phyloP scores from a whole-genome alignment of 2,113 vertebrate genomes.

The Gambusia affinis region DNA sequence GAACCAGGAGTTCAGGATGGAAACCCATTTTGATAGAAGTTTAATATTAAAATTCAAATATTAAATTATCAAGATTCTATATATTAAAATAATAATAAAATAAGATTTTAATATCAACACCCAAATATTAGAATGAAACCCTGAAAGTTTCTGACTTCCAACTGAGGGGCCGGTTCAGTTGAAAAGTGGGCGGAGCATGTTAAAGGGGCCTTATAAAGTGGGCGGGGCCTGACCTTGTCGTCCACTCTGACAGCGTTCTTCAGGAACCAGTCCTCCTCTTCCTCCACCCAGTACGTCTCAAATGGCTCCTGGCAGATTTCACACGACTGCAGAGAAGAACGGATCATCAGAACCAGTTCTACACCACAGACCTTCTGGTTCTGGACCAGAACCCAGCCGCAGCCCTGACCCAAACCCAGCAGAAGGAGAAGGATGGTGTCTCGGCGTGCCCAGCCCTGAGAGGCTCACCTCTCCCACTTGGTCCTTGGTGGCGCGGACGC shows the following conservation, averaged over 20 bases:
- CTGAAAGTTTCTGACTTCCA: no score
- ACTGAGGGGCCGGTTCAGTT: no score
- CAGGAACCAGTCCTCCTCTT: constrained; percentile 98
- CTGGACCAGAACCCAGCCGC: neutral
- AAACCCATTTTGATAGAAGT: no score
- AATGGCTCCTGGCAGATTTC: constrained; percentile 98
- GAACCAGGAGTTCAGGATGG: neutral
- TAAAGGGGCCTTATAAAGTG: no score
- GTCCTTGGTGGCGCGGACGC: constrained; percentile 92
- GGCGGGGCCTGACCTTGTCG: constrained; percentile 84
- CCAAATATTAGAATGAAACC: no score
- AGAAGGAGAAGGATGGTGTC: no score
- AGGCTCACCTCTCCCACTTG: constrained; percentile 89
- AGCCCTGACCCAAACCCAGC: neutral
- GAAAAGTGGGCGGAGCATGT: neutral
- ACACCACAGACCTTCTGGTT: no score
- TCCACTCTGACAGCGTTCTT: constrained; percentile 95
- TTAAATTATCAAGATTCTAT: no score
- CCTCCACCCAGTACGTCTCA: constrained; percentile 99
- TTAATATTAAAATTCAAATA: no score
- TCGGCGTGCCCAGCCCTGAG: neutral
- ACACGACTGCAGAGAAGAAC: constrained; percentile 81
- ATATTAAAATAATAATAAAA: no score
- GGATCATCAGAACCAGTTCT: neutral
- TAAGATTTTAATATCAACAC: no score